Base-by-base conservation (phyloP, 2,888 invertebrate species). In the Synanthedon vespiformis region DNA sequence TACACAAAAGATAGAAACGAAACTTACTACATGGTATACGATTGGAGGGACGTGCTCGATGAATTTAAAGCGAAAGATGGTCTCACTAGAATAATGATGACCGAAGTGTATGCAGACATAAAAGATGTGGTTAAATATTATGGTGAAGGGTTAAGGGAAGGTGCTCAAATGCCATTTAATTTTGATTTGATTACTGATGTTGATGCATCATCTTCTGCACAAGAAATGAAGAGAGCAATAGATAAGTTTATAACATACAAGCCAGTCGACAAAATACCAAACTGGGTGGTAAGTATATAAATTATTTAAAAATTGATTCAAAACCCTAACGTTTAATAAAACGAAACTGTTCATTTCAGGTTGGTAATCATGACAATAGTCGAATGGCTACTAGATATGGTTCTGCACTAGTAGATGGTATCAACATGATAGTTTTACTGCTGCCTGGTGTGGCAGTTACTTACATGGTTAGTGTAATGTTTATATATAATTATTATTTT, bases 81-180 rank as follows among this genome's bases (percentile, higher is more conserved):
- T 3, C 63, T 88, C 13, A 60, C 74, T 1, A 89, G 92, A 66
- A 88, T 94, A 0, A 89, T 95, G 88, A 91, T 95, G 91, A 92
- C 93, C 0, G 95, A 95, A 81, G 93, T 92, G 0, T 94, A 94
- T 62, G 90, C 92, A 0, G 76, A 84, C 44, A 75, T 92, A 6
- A 72, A 89, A 51, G 74, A 89, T 12, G 90, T 91, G 1, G 89
- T 92, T 60, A 88, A 76, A 52, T 95, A 92, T 74, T 95, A 92
- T 62, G 89, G 89, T 1, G 87, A 88, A 53, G 88, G 82, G 1
- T 80, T 88, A 2, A 76, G 74, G 3, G 65, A 72, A 13, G 93
- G 94, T 16, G 89, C 92, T 2, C 92, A 95, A 64, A 90, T 95
- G 67, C 92, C 94, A 0, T 94, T 95, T 66, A 95, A 95, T 72